Base-by-base conservation (phyloP, 2,113 vertebrate species). In the Scortum barcoo region DNA sequence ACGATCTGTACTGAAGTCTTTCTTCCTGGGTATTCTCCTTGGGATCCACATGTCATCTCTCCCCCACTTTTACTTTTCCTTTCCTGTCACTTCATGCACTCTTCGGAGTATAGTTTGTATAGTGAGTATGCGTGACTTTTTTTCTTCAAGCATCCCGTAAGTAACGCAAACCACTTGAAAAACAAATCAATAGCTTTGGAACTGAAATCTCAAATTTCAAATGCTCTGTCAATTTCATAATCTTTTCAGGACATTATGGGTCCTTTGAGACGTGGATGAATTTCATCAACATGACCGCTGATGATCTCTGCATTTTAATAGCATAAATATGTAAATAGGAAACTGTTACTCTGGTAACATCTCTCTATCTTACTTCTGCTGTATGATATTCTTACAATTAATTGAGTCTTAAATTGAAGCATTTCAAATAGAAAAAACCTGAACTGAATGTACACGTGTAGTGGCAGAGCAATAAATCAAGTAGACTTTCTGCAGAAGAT, bases 1-100 rank as follows among this genome's bases (percentile, higher is more conserved):
- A 33, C 26, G 19, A 57, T 83, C 79, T 78, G 22, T 9, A 46
- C 20, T 51, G 58, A 67, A 80, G 65, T 70, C 24, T 72, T 71
- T 85, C 51, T 81, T 74, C 53, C 48, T 54, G 33, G 51, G 53
- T 62, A 78, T 82, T 82, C 62, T 87, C 44, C 42, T 75, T 72
- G 63, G 20, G 26, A 63, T 80, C 40, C 7, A 0, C 40, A 3
- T 38, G 46, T 57, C 72, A 75, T 56, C 51, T 82, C 42, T 63
- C 61, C n/a, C n/a, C 1, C 3, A 33, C 30, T 62, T 72, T 60
- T 44, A 19, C 51, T 76, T 78, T 46, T 22, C 48, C 63, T 73
- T 78, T 62, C 26, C 50, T 68, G 57, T 82, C 69, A 62, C 65
- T 83, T 86, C n/a, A 40, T 36, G 40, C 46, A 50, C 36, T 48